Percentiles rank a stretch among this genome's conserved stretches.
Conservation (phyloP, 2,888 invertebrate species). For the Hypomecis atomaria region DNA sequence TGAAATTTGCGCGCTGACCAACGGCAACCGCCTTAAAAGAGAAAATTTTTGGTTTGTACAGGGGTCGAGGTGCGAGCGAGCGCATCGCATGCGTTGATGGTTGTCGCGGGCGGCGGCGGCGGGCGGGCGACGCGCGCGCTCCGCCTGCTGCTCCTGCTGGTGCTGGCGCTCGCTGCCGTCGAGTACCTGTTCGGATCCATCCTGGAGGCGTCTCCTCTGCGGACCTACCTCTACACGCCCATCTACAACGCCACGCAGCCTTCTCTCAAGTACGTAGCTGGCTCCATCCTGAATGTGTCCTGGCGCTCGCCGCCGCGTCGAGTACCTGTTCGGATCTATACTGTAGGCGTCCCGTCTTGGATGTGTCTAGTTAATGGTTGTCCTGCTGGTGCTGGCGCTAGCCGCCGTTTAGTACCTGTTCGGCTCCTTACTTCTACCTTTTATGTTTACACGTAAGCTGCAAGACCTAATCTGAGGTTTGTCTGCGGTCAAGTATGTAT, state of each 20-base stretch:
- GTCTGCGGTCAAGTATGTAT: too few relatives aligned
- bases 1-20: too few relatives aligned
- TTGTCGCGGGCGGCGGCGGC: constrained; percentile 68
- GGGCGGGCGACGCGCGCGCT: constrained; percentile 81
- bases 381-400: too few relatives aligned
- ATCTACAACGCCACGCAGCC: constrained; percentile 73
- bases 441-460: too few relatives aligned
- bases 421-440: too few relatives aligned
- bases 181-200: constrained; percentile 89
- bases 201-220: constrained; percentile 81
- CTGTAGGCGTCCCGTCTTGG: too few relatives aligned
- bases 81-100: constrained; percentile 77
- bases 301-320: too few relatives aligned
- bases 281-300: not conserved
- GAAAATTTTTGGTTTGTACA: constrained; percentile 31
- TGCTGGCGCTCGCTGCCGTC: constrained; percentile 87
- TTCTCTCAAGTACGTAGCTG: constrained; percentile 59
- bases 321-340: too few relatives aligned
- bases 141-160: constrained; percentile 79
- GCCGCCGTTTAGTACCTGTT: too few relatives aligned
- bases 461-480: too few relatives aligned
- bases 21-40: too few relatives aligned
- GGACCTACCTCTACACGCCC: constrained; percentile 80
- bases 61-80: constrained; percentile 55
- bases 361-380: too few relatives aligned